A percentile compares a stretch with the other conserved stretches of the same genome.
Conservation (phyloP, 2,888 invertebrate genomes). For the Saturnia pavonia region DNA sequence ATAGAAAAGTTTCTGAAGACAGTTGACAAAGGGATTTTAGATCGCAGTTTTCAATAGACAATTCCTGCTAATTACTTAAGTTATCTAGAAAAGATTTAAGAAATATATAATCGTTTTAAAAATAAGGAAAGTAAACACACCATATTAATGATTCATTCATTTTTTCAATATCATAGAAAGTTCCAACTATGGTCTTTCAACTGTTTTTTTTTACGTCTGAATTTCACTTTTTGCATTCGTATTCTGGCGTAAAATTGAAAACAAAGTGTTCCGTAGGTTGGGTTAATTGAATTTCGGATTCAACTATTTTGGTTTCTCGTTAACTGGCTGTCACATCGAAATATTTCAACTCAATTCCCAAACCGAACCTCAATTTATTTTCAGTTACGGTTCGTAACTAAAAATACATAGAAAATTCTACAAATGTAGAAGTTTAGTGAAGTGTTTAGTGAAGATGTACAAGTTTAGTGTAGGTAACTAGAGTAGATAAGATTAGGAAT, state of each 20-base stretch:
- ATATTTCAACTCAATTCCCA: conserved; percentile 41
- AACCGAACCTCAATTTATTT: conserved; percentile 49
- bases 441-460: no score
- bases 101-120: no score
- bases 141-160: neutral
- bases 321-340: conserved; percentile 49
- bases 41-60: conserved; percentile 51
- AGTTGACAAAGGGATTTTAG: conserved; percentile 53
- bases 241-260: conserved; percentile 25
- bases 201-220: neutral
- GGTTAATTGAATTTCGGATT: conserved; percentile 50
- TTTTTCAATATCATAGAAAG: neutral
- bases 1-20: conserved; percentile 44
- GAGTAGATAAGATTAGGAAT: no score
- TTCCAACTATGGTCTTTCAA: neutral
- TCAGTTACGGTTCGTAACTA: conserved; percentile 47
- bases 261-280: conserved; percentile 39
- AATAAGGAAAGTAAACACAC: no score
- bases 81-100: conserved; percentile 44
- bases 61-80: conserved; percentile 66
- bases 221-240: neutral
- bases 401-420: conserved; percentile 31
- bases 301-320: conserved; percentile 46
- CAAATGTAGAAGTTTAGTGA: no score
- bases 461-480: no score